phyloP scores from a whole-genome alignment of 2,888 invertebrate genomes.

The Stenichneumon culpator region DNA sequence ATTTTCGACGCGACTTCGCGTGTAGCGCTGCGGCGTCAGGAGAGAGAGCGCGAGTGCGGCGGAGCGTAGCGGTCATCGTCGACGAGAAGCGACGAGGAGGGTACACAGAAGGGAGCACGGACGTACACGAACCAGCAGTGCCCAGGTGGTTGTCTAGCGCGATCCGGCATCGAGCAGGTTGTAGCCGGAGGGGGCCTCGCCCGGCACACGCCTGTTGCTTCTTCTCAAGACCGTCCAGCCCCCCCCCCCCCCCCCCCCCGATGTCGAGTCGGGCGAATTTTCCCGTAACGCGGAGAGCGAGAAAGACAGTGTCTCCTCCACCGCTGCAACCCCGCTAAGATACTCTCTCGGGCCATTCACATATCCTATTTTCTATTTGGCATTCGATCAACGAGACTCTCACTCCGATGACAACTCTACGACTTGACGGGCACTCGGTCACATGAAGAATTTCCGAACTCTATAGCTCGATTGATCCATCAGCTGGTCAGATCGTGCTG shows the following conservation, averaged over 20 bases:
- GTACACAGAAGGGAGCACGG: background rate
- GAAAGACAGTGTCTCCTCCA: background rate
- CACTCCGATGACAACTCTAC: slow-evolving; percentile 37
- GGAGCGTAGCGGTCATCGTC: slow-evolving; percentile 48
- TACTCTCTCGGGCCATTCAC: slow-evolving; percentile 63
- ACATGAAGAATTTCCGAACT: slow-evolving; percentile 5
- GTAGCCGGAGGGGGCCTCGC: slow-evolving; percentile 1
- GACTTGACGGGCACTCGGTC: slow-evolving; percentile 27
- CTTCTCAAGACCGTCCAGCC: background rate
- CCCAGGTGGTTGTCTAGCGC: slow-evolving; percentile 47
- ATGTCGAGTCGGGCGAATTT: slow-evolving; percentile 30
- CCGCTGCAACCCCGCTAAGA: background rate
- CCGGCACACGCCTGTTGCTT: slow-evolving; percentile 53
- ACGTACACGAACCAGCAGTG: slow-evolving; percentile 41
- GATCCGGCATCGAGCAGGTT: slow-evolving; percentile 31
- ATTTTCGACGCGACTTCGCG: slow-evolving; percentile 68
- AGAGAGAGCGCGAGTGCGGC: background rate
- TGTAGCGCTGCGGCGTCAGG: background rate
- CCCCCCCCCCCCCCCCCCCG: slow-evolving; percentile 51
- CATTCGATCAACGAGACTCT: slow-evolving; percentile 66
- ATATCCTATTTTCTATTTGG: slow-evolving; percentile 66
- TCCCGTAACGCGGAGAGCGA: slow-evolving; percentile 13
- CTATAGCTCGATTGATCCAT: slow-evolving; percentile 9
- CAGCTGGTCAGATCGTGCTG: background rate
- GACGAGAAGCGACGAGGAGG: slow-evolving; percentile 19